Evolutionary conservation across 2,113 vertebrate genomes (phyloP).

Genomic region (Scopus umbretta): DNA sequence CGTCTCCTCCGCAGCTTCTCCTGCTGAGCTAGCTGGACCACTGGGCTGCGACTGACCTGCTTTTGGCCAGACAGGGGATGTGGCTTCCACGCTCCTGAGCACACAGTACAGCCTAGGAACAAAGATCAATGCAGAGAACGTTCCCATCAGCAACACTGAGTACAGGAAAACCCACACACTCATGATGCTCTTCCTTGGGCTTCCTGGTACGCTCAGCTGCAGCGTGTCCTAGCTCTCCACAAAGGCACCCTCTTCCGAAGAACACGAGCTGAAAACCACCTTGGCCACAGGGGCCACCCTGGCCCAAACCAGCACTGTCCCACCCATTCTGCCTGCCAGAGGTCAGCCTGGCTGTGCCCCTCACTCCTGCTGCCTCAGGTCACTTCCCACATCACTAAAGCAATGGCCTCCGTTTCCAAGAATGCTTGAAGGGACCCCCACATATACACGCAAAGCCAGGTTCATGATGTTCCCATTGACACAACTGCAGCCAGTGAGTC

Average conservation of each 20-base stretch:
- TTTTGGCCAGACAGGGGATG: fast-evolving
- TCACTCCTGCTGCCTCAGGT: neutral
- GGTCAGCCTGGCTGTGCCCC: neutral
- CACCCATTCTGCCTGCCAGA: neutral
- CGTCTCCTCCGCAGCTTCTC: neutral
- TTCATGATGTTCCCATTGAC: neutral
- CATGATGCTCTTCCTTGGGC: fast-evolving
- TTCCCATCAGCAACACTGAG: neutral
- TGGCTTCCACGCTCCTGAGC: neutral
- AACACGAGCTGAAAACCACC: neutral
- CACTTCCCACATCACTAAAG: neutral
- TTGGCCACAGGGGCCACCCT: too few relatives aligned
- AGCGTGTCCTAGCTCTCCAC: neutral
- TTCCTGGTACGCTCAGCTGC: neutral
- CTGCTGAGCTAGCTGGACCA: fast-evolving
- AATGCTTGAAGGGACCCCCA: neutral
- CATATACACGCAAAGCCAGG: neutral
- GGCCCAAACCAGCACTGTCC: neutral
- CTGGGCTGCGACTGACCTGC: neutral
- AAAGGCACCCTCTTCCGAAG: neutral
- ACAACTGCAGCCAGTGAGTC: neutral
- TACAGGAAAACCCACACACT: neutral
- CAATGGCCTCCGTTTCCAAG: neutral
- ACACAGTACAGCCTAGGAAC: neutral
- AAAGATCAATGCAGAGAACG: too few relatives aligned